Percentiles rank a stretch among this genome's conserved stretches.
These are phyloP conservation scores for Tetranychus urticae DNA, from an alignment of 1,140 invertebrate genomes.

Conservation along the genomic window DNA sequence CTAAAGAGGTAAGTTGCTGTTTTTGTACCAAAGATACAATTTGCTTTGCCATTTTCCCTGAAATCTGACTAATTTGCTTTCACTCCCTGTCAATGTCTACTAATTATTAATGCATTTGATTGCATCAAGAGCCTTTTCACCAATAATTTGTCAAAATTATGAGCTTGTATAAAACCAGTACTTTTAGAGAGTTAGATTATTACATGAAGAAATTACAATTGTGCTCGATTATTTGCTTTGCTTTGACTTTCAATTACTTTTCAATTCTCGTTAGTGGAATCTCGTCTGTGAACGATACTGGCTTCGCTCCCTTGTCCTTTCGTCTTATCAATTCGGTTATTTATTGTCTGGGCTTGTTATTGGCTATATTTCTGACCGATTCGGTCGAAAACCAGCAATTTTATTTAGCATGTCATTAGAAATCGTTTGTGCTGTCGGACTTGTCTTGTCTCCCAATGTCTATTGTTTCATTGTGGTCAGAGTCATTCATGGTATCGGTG, in stretches of 20 bases:
- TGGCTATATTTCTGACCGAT: conserved; percentile 53
- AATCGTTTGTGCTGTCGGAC: background rate
- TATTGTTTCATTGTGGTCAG: background rate
- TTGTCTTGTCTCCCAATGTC: background rate
- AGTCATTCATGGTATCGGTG: conserved; percentile 1
- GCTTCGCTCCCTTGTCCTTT: conserved; percentile 39
- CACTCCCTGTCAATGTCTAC: background rate
- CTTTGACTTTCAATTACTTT: too few relatives aligned
- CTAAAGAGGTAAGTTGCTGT: background rate
- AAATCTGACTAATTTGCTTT: background rate
- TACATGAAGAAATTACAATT: too few relatives aligned
- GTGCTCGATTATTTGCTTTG: too few relatives aligned
- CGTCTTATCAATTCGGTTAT: conserved; percentile 57
- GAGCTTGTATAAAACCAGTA: too few relatives aligned
- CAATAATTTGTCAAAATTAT: too few relatives aligned
- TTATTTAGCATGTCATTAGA: background rate
- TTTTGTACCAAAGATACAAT: too few relatives aligned
- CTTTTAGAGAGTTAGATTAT: too few relatives aligned
- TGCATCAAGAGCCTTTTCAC: too few relatives aligned
- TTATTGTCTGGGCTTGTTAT: conserved; percentile 51
- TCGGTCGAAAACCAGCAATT: conserved; percentile 10
- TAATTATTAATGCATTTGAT: too few relatives aligned
- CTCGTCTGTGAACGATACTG: conserved; percentile 43
- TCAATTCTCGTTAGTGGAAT: conserved; percentile 30
- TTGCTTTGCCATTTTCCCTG: background rate